A percentile compares a stretch with the other conserved stretches of the same genome.
These are phyloP conservation scores for Xiphophorus hellerii DNA, from an alignment of 2,113 vertebrate species.

Conservation along the genomic window DNA sequence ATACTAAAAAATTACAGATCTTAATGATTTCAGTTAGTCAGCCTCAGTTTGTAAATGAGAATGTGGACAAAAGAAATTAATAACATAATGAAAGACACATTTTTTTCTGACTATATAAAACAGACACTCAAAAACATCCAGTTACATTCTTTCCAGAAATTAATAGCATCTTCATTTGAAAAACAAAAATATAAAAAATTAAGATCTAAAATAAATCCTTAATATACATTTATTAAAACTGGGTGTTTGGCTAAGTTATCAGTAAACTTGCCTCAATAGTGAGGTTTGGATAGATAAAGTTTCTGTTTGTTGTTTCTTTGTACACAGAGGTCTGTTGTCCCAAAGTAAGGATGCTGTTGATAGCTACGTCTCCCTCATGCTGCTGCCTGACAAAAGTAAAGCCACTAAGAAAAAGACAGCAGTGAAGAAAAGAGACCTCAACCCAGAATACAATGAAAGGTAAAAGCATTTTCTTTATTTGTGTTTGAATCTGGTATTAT, in stretches of 20 bases:
- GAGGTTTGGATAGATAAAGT: neutral
- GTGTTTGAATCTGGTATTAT: neutral
- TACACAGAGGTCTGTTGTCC: slow-evolving; percentile 79
- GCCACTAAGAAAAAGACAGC: slow-evolving; percentile 88
- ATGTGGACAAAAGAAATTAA: neutral
- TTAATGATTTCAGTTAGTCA: neutral
- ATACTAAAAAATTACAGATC: neutral
- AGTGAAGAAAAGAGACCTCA: slow-evolving; percentile 85
- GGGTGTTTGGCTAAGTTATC: too few relatives aligned
- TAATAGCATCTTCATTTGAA: too few relatives aligned
- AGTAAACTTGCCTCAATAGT: too few relatives aligned
- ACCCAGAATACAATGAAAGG: slow-evolving; percentile 89
- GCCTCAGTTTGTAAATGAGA: neutral
- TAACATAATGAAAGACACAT: neutral
- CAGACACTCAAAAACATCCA: too few relatives aligned
- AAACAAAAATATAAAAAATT: too few relatives aligned
- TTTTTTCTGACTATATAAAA: neutral
- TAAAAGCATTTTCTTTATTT: neutral
- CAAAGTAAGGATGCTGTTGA: slow-evolving; percentile 84
- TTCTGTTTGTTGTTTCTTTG: neutral
- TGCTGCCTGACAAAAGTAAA: slow-evolving; percentile 89
- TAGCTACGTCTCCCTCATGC: slow-evolving; percentile 87
- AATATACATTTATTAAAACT: too few relatives aligned
- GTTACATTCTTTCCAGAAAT: too few relatives aligned
- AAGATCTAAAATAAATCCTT: neutral